Percentiles rank a stretch among this genome's conserved stretches.
These are phyloP conservation scores for Parauchenoglanis ngamensis DNA, from an alignment of 2,797 vertebrate genomes.

Conservation along the genomic window DNA sequence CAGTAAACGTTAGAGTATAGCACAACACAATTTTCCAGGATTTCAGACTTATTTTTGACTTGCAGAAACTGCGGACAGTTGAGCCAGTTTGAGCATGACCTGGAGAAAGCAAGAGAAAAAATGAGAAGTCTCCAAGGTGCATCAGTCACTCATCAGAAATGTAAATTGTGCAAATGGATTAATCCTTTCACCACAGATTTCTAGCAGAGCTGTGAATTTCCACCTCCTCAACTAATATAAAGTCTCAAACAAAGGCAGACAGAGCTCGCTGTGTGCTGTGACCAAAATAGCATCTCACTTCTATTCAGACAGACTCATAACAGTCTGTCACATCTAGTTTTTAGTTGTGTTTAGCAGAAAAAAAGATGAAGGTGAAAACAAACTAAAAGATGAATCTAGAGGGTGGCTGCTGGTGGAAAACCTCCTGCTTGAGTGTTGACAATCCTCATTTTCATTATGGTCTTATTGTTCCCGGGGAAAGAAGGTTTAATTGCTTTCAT, in stretches of 20 bases:
- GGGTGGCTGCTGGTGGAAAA: slow-evolving; percentile 11
- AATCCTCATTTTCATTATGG: slow-evolving; percentile 20
- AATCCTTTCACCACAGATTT: background rate
- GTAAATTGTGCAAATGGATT: background rate
- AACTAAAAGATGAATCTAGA: background rate
- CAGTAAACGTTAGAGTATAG: background rate
- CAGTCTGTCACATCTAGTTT: slow-evolving; percentile 36
- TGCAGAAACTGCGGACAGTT: background rate
- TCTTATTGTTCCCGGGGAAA: slow-evolving; percentile 13
- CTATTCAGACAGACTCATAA: slow-evolving; percentile 6
- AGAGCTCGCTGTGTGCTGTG: slow-evolving; percentile 4
- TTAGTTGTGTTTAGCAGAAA: background rate
- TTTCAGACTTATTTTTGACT: background rate
- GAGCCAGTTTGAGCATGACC: background rate
- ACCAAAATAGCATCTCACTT: slow-evolving; percentile 37
- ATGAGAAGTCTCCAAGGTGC: background rate
- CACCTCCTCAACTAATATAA: slow-evolving; percentile 1
- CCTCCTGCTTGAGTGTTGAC: slow-evolving; percentile 4
- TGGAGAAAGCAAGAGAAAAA: background rate
- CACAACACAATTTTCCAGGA: background rate
- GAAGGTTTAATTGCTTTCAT: slow-evolving; percentile 34
- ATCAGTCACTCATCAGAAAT: background rate
- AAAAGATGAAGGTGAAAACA: slow-evolving; percentile 36
- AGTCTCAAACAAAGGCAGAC: background rate
- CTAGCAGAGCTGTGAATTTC: slow-evolving; percentile 14